Base-by-base conservation (phyloP, 2,888 invertebrate genomes). In the Stenichneumon culpator region DNA sequence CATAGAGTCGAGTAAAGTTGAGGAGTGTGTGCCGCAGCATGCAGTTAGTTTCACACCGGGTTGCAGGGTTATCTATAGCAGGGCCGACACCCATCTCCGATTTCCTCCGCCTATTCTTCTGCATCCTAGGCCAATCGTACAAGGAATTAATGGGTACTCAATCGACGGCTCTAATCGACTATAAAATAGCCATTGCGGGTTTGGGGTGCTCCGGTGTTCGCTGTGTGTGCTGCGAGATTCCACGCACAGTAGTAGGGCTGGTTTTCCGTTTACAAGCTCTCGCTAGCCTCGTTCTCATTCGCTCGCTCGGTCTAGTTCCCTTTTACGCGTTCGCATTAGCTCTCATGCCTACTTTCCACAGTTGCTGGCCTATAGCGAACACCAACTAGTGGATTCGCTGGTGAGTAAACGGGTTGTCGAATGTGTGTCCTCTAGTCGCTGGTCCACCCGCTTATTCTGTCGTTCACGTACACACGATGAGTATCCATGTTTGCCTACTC, bases 141-240 rank as follows among this genome's bases (percentile, higher is more conserved):
- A 68, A 69, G 52, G 75, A 75, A 82, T 75, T 82, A 75, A 82
- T 82, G 70, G 68, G 52, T 69, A 69, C 63, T 69, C 69, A 75
- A 82, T 75, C 63, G 52, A 75, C 69, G 75, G 63, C 75, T 1
- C 81, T 50, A 70, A 70, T 63, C 74, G 81, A 82, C 75, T 50
- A 82, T 82, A 82, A 82, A 82, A 74, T 52, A 63, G 81, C 60
- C 63, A 57, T 80, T 79, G 44, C 50, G 36, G 54, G 63, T 75
- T 57, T 63, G 50, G 69, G 63, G 22, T 14, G 63, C 39, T 36
- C 50, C 63, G 28, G n/a, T 36, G 44, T 14, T 39, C 19, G 52
- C 36, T 70, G 75, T 63, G 69, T n/a, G 39, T n/a, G 44, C 52
- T 65, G 52, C 32, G 63, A 44, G 50, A 65, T 73, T 73, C 67